These are phyloP conservation scores for Kryptopterus vitreolus DNA, from an alignment of 2,797 vertebrate genomes.

Conservation along the genomic window DNA sequence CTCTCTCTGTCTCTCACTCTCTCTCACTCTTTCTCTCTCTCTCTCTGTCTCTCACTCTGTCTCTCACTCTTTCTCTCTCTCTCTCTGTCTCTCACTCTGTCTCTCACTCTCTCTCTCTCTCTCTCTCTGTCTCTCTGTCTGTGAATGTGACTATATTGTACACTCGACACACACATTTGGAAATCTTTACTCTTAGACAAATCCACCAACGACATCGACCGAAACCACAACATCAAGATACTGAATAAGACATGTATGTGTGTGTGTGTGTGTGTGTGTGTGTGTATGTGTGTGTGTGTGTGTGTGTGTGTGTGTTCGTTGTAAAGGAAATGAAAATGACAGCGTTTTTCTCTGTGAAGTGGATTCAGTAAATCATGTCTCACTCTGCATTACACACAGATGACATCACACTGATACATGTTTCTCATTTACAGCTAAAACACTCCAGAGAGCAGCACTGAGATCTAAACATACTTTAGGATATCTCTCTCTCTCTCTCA, in stretches of 20 bases:
- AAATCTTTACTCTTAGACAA: not conserved
- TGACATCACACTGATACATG: not conserved
- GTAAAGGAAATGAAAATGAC: not conserved
- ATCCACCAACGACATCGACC: not conserved
- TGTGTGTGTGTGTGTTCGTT: not conserved
- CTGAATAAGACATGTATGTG: too few relatives aligned
- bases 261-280: not conserved
- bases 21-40: too few relatives aligned
- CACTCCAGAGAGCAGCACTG: not conserved
- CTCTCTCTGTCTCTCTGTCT: not conserved
- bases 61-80: not conserved
- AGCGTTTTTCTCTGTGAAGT: not conserved
- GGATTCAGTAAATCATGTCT: conserved; percentile 1
- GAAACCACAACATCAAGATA: not conserved
- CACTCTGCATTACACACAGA: conserved; percentile 16
- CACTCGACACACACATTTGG: not conserved
- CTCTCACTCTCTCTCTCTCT: not conserved
- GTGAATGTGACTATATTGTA: not conserved
- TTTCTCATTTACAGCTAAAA: conserved; percentile 16
- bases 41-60: not conserved
- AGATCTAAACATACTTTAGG: not conserved
- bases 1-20: not conserved
- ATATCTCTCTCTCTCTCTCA: too few relatives aligned
- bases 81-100: not conserved
- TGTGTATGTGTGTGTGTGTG: conserved; percentile 3